Evolutionary conservation across 2,888 invertebrate species (phyloP), one percentile per base, ranked within the genome.

Genomic region (Eremobia ochroleuca): DNA sequence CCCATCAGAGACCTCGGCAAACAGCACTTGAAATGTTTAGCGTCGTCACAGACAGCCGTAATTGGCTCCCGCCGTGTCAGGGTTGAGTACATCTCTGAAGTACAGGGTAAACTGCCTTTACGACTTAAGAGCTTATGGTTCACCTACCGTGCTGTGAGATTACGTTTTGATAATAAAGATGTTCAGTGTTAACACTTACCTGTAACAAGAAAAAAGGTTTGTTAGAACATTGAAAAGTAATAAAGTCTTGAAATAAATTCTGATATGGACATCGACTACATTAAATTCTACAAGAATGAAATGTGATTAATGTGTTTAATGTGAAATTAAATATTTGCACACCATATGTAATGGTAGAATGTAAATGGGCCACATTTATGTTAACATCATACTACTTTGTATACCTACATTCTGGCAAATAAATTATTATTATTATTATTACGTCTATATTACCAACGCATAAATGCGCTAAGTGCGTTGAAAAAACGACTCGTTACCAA

Each of bases 121-220:
- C 64, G 64, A 64, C n/a, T 43, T 59, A 73, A 66, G 55, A 62
- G 61, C 11, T 37, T 61, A 59, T 40, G 52, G 37, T 46, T 28
- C n/a, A 83, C 84, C 64, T 86, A 84, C 86, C 85, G 52, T 76
- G 13, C 21, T 58, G 64, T 64, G 5, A 43, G n/a, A 59, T 78
- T 72, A 43, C 3, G 43, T 69, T 34, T 4, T 69, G 71, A 74
- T 86, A 72, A 74, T 65, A 62, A 65, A 49, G 46, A 31, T 58
- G 25, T 46, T 71, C 58, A 55, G 15, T 76, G 15, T 71, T 62
- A 40, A 66, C 37, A 88, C 88, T 88, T 88, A 88, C 89, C 89
- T 88, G 86, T 64, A 88, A 88, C 83, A 87, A 88, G 13, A 73
- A 9, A 79, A 78, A 69, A 11, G 11, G 0, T 55, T 52, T 25